Conservation (phyloP, 64 coral and sea anemone species). For the Actinia tenebrosa region DNA sequence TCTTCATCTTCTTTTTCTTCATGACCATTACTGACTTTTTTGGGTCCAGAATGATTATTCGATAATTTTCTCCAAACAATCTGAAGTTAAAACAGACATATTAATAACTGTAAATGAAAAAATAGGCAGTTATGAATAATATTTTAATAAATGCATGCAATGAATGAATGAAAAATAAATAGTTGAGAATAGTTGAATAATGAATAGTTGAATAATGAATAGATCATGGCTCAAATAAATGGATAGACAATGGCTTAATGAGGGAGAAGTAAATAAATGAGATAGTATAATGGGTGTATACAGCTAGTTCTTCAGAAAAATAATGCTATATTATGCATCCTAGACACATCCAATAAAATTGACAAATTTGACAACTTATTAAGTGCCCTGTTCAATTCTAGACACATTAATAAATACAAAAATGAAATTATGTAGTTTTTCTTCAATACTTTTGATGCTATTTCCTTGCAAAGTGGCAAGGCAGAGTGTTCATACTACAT, state of each 20-base stretch:
- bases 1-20: not conserved
- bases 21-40: not conserved
- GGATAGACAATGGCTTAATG: not conserved
- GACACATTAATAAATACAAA: too few species aligned
- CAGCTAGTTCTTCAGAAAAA: too few species aligned
- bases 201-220: not conserved
- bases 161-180: not conserved
- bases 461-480: too few species aligned
- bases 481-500: too few species aligned
- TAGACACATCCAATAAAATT: too few species aligned
- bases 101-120: not conserved
- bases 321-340: too few species aligned
- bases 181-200: not conserved
- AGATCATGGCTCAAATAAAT: too few species aligned
- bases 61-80: constrained; percentile 97
- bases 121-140: not conserved
- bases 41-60: constrained; percentile 8
- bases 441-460: too few species aligned
- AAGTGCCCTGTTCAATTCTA: too few species aligned
- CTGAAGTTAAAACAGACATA: constrained; percentile 26
- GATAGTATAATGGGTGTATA: too few species aligned
- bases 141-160: not conserved
- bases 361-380: too few species aligned
- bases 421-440: too few species aligned
- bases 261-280: not conserved